Evolutionary conservation across 37 sponge, comb jelly and placozoan genomes (phyloP), one percentile per base, ranked within the genome.

Genomic region (Cladorhizidae sp.): DNA sequence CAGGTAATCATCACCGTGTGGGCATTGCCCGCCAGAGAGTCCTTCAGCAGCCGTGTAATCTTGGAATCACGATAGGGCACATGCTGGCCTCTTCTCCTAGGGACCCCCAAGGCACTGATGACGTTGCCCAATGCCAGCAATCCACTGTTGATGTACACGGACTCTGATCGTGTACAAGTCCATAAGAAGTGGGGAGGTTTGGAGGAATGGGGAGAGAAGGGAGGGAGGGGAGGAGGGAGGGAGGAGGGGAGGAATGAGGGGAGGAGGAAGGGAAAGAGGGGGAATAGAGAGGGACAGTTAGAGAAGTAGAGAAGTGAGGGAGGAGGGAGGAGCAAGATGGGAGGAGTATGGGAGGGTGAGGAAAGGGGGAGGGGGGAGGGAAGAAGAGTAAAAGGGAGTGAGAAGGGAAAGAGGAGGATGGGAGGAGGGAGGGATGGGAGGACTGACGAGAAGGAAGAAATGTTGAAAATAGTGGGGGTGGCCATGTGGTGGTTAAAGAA

Each of bases 1-100:
- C 93, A 94, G 41, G 96, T 87, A n/a, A 98, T 93, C 96, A 98
- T 96, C 72, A 91, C 93, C 0, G 99, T 98, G 25, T 87, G 78
- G 59, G 96, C 95, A 71, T 90, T 93, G 6, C 99, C 99, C 3
- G 96, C 99, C 28, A 98, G 83, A 9, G 96, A 96, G 82, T 98
- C 99, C 71, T 98, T 98, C 49, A 98, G 80, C 56, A 98, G 90
- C 35, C 99, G 67, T 15, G 99, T 98, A 67, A 98, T 74, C 84
- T 98, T 98, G 86, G 96, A 96, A 80, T 93, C 91, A 26, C 99
- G 91, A 42, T 98, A 98, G 0, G 99, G 96, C 57, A 98, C 67
- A 49, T 90, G 90, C 29, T 73, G 65, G 14, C 80, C 56, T 62
- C 83, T 82, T 39, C 65, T 49, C 83, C 77, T 41, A 20, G 72